Evolutionary conservation across 2,113 vertebrate genomes (phyloP), one percentile per base, ranked within the genome.

Genomic region (Aix galericulata): DNA sequence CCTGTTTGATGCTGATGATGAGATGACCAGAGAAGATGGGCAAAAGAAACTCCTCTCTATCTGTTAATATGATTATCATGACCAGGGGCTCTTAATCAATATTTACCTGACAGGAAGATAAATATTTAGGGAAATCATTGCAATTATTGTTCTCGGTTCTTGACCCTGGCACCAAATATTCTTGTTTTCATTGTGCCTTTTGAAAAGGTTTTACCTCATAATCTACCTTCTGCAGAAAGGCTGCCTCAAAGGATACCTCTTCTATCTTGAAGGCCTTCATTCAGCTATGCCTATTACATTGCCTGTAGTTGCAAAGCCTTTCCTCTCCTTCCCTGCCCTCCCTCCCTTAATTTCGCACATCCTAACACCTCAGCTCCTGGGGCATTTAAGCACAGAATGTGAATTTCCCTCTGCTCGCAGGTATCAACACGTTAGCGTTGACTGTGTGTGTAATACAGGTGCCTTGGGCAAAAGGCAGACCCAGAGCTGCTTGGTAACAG

Each of bases 391-490:
- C 40, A 75, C 64, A 88, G 85, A 95, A 94, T 52, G 86, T 88
- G 94, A 81, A 48, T 81, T 93, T 96, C 92, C 23, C 42, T 78
- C 56, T 83, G 72, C 69, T 95, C 38, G 21, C 94, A 95, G 71
- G 91, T 88, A 86, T 4, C 53, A 84, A 88, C 93, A 93, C 1
- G 94, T 91, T 56, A 44, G 79, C 4, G 16, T 9, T 72, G 82
- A 17, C 26, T 72, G 68, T 32, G 40, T 56, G 27, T 0, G 2
- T 62, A 86, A 56, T 8, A 11, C 0, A 17, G 62, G 38, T 89
- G 94, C 94, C 94, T 82, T 94, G 81, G 94, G 94, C 94, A 86
- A 92, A 62, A 93, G 67, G 69, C 80, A 96, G 76, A 18, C 80
- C 17, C 26, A 63, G 27, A 18, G n/a, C 76, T 94, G 68, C 86